phyloP scores from a whole-genome alignment of 1,140 invertebrate species.

The Odontomachus brunneus region DNA sequence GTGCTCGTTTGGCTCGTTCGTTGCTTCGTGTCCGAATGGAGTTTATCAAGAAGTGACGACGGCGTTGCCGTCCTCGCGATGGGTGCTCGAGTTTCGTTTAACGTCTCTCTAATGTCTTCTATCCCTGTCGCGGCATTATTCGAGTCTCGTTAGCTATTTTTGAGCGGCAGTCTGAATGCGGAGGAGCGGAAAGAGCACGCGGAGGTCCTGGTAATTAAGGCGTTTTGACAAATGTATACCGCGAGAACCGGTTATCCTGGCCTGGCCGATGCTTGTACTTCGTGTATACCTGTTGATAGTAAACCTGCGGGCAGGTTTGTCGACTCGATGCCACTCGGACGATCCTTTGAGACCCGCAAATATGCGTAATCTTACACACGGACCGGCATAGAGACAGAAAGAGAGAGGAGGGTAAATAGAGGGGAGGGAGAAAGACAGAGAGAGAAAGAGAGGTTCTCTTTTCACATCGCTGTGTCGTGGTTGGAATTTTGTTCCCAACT shows the following conservation, averaged over 20 bases:
- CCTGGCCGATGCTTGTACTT: conserved; percentile 29
- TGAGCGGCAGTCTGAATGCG: background rate
- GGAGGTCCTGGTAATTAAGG: conserved; percentile 77
- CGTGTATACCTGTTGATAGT: conserved; percentile 64
- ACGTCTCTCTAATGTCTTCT: conserved; percentile 2
- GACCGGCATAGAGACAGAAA: conserved; percentile 15
- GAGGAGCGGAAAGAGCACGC: conserved; percentile 56
- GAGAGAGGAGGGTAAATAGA: background rate
- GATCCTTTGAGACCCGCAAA: conserved; percentile 69
- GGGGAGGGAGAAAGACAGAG: background rate
- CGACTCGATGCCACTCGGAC: conserved; percentile 61
- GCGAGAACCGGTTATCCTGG: conserved; percentile 75
- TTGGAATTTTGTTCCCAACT: conserved; percentile 48
- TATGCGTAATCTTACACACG: conserved; percentile 68
- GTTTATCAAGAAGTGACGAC: background rate
- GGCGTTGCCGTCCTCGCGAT: background rate
- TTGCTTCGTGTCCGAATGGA: conserved; percentile 22
- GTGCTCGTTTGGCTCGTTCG: background rate
- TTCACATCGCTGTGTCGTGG: background rate
- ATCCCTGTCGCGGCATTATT: background rate
- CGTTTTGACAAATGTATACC: conserved; percentile 74
- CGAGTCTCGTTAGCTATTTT: conserved; percentile 1
- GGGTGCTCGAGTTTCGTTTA: background rate
- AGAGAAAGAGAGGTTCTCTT: background rate
- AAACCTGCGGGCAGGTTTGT: conserved; percentile 64